Evolutionary conservation across 1,140 invertebrate species (phyloP), one percentile per base, ranked within the genome.

Genomic region (Drosophila kikkawai): DNA sequence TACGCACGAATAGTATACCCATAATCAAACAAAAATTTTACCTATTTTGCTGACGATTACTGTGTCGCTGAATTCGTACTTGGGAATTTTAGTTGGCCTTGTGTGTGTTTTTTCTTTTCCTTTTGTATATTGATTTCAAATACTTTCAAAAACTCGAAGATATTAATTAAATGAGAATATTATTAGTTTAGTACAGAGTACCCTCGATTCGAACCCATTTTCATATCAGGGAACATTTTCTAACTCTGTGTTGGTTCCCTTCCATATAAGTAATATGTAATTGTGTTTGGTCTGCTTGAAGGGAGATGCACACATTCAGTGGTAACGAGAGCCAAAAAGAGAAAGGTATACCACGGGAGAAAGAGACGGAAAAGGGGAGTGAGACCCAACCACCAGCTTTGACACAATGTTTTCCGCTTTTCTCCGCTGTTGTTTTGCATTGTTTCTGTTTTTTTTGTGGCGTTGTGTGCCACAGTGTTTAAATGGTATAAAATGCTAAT

Each of bases 401-500:
- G 68, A 60, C 68, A 73, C 70, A 74, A 69, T 68, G 67, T 69
- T 69, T 69, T 58, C 63, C 53, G 32, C 50, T 51, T 42, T 58
- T 45, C 65, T 17, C 66, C 56, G 48, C 64, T 82, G 79, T 50
- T 59, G 48, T 68, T 69, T 79, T 81, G 61, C 69, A 71, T 64
- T 68, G 75, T 66, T 63, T 39, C 8, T 17, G 15, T 2, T 48
- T 50, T 50, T 41, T 70, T 55, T 75, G 32, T 70, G 44, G 50
- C 42, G 73, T 41, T 70, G 36, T 75, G 71, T 45, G 71, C 53
- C 50, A 58, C 61, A 65, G 67, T 71, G 84, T 70, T 90, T 90
- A 82, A 88, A 88, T 84, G 75, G 70, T 64, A 84, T 90, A 85
- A 90, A 90, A 90, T 90, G 85, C 81, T 91, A 90, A 90, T 90